phyloP scores from a whole-genome alignment of 1,140 invertebrate species.

The Grapholita molesta region DNA sequence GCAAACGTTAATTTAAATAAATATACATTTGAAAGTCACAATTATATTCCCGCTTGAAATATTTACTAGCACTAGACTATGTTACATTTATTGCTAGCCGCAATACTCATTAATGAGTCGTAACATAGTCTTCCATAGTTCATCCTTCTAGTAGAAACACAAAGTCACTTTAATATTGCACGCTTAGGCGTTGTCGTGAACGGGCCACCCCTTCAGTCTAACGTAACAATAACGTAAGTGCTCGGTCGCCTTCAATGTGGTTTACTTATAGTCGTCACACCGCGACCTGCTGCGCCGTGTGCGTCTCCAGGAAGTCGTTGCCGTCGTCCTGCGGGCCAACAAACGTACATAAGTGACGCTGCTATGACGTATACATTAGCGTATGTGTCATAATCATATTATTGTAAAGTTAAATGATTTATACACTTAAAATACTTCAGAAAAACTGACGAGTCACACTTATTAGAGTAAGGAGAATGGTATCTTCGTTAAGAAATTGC shows the following conservation, averaged over 20 bases:
- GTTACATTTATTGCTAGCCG: not conserved
- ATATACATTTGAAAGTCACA: not conserved
- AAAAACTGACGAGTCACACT: too few species aligned
- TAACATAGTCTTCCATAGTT: not conserved
- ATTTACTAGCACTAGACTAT: not conserved
- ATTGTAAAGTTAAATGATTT: too few species aligned
- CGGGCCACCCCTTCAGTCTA: not conserved
- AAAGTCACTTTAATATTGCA: not conserved
- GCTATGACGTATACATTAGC: not conserved
- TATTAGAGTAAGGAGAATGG: too few species aligned
- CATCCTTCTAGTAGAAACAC: not conserved
- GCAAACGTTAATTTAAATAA: not conserved
- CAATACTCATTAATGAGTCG: not conserved
- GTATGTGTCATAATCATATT: too few species aligned
- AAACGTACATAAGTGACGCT: not conserved
- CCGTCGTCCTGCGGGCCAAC: slow-evolving; percentile 42
- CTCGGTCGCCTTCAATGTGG: not conserved
- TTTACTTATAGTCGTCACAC: not conserved
- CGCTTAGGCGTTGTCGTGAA: slow-evolving; percentile 7
- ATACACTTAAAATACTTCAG: too few species aligned
- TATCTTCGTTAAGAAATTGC: too few species aligned
- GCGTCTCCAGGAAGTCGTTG: slow-evolving; percentile 48
- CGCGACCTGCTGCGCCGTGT: slow-evolving; percentile 39
- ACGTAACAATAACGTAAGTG: slow-evolving; percentile 11
- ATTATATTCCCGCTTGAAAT: not conserved